Evolutionary conservation across 2,113 vertebrate species (phyloP).

Genomic region (Takifugu flavidus): DNA sequence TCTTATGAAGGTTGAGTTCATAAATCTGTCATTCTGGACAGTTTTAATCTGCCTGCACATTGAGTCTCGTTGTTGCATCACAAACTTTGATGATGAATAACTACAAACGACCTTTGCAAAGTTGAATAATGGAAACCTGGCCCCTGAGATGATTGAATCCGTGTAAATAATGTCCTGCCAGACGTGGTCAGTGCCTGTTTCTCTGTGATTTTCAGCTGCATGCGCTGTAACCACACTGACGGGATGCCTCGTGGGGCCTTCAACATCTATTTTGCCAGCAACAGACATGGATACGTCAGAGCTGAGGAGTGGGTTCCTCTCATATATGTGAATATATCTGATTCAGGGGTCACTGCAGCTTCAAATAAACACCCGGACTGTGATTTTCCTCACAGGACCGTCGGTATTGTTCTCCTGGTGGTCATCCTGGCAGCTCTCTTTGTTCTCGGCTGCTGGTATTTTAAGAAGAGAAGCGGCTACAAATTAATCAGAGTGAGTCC

Average conservation of each 20-base stretch:
- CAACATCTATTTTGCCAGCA: constrained; percentile 74
- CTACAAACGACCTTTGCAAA: no score
- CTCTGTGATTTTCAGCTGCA: constrained; percentile 48
- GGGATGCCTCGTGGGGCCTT: constrained; percentile 76
- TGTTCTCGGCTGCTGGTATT: constrained; percentile 90
- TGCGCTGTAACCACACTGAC: constrained; percentile 52
- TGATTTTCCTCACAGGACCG: constrained; percentile 72
- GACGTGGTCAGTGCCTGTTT: background rate
- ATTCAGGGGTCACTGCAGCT: background rate
- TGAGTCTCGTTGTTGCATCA: no score
- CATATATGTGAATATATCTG: background rate
- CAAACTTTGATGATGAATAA: no score
- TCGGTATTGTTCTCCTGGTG: constrained; percentile 83
- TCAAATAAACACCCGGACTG: background rate
- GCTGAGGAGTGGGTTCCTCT: constrained; percentile 71
- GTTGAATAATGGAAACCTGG: no score
- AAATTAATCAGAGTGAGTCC: constrained; percentile 81
- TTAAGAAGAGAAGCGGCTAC: constrained; percentile 85
- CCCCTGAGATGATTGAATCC: no score
- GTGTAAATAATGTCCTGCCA: no score
- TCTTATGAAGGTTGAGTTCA: no score
- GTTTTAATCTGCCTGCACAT: no score
- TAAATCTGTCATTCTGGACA: no score
- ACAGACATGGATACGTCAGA: constrained; percentile 63
- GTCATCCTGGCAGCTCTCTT: constrained; percentile 82